A percentile compares a stretch with the other conserved stretches of the same genome.
Evolutionary conservation across 1,140 invertebrate genomes (phyloP).

Genomic region (Leptopilina clavipes): DNA sequence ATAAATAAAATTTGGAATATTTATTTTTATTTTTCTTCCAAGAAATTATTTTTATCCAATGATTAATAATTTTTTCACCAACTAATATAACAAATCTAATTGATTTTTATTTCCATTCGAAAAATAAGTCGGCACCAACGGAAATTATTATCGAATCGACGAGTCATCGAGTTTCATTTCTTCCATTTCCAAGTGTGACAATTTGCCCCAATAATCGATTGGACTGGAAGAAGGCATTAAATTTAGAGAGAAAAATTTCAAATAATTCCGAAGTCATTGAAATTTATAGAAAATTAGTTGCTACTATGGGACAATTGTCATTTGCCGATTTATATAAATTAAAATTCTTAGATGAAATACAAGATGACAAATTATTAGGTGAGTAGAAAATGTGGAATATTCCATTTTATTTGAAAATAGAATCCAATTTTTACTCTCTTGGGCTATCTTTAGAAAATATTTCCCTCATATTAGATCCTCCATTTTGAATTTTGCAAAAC

Average conservation of each 20-base stretch:
- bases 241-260: background rate
- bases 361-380: background rate
- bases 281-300: background rate
- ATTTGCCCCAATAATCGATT: background rate
- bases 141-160: background rate
- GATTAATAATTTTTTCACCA: no score
- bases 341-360: background rate
- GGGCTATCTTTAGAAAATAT: no score
- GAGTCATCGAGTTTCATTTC: background rate
- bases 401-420: no score
- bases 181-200: slow-evolving; percentile 19
- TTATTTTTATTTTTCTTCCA: no score
- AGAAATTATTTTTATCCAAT: no score
- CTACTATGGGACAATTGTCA: background rate
- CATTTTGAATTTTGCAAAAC: no score
- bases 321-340: background rate
- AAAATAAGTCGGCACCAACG: background rate
- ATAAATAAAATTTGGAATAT: no score
- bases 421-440: no score
- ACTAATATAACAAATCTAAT: no score
- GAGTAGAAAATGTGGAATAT: no score
- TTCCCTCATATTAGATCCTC: no score
- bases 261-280: background rate
- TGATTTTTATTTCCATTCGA: no score
- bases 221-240: background rate